These are phyloP conservation scores for Muscidifurax raptorellus DNA, from an alignment of 1,140 invertebrate species.

Conservation along the genomic window DNA sequence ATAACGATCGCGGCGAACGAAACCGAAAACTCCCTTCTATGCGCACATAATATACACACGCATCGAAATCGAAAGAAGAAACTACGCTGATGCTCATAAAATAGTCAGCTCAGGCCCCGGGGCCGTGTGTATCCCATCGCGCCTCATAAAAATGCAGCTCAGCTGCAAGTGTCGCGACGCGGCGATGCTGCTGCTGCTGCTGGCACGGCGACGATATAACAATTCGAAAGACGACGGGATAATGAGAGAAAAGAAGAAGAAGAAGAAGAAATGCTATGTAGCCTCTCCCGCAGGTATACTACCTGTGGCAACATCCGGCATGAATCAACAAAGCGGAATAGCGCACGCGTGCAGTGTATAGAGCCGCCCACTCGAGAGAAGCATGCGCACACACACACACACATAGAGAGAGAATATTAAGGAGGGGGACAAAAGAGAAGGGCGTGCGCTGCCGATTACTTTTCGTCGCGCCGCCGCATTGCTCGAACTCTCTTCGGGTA, in stretches of 20 bases:
- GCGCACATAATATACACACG: too few relatives aligned
- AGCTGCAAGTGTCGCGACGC: slow-evolving; percentile 16
- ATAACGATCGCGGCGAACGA: neutral
- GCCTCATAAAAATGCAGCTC: slow-evolving; percentile 8
- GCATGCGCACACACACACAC: too few relatives aligned
- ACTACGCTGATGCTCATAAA: neutral
- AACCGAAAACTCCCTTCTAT: neutral
- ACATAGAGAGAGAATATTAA: neutral
- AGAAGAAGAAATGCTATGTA: slow-evolving; percentile 5
- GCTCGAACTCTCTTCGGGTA: neutral
- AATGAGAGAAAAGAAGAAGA: neutral
- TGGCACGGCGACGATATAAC: neutral
- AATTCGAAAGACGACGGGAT: neutral
- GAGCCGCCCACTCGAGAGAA: slow-evolving; percentile 57
- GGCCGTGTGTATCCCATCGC: neutral
- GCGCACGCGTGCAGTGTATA: slow-evolving; percentile 54
- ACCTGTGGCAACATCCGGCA: slow-evolving; percentile 66
- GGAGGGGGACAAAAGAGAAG: slow-evolving; percentile 56
- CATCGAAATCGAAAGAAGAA: neutral
- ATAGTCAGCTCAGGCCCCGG: neutral
- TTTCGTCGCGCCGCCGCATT: neutral
- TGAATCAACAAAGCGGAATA: slow-evolving; percentile 65
- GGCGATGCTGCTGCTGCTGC: neutral
- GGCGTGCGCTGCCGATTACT: slow-evolving; percentile 59
- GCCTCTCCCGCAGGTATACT: slow-evolving; percentile 8